Conservation (phyloP, 2,113 vertebrate genomes). For the Columba janthina region DNA sequence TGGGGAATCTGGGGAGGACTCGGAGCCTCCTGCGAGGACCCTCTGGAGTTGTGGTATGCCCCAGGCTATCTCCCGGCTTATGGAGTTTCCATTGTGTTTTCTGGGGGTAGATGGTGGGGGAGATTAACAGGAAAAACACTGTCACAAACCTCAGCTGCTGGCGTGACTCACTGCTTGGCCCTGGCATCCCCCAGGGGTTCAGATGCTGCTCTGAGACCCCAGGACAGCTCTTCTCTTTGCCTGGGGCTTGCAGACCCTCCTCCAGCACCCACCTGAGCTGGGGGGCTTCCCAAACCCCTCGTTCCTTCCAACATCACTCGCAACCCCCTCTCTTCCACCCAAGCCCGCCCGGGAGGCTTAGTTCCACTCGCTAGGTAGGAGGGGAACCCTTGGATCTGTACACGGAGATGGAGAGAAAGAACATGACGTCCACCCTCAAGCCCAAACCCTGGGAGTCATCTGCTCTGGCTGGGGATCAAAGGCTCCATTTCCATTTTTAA, state of each 20-base stretch:
- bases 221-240: not conserved
- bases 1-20: not conserved
- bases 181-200: not conserved
- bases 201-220: not conserved
- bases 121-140: constrained; percentile 25
- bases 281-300: not conserved
- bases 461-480: constrained; percentile 80
- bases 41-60: constrained; percentile 35
- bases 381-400: constrained; percentile 24
- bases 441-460: constrained; percentile 60
- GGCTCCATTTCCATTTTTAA: constrained; percentile 77
- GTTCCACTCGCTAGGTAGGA: constrained; percentile 1
- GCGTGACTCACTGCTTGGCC: not conserved
- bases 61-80: constrained; percentile 23
- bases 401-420: constrained; percentile 43
- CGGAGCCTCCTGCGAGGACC: not conserved
- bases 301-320: not conserved
- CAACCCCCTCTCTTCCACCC: not conserved
- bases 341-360: not conserved
- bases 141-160: not conserved
- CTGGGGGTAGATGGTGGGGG: not conserved
- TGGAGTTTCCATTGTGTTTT: constrained; percentile 33
- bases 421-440: constrained; percentile 50
- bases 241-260: not conserved
- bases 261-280: not conserved